These are phyloP conservation scores for Lasioglossum marginatum DNA, from an alignment of 2,888 invertebrate species.

Conservation along the genomic window DNA sequence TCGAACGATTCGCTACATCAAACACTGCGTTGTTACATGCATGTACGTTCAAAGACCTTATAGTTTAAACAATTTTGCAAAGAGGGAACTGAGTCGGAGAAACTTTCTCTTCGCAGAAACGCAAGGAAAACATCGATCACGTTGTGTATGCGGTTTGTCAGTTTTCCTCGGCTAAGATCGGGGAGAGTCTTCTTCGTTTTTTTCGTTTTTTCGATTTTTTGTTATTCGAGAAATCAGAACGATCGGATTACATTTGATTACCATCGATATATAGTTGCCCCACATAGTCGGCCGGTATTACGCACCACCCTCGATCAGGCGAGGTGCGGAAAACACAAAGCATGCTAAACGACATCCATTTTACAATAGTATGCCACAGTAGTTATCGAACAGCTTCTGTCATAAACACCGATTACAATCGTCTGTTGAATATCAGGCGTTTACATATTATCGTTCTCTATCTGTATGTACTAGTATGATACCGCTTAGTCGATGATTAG, in stretches of 20 bases:
- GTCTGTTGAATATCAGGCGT: slow-evolving; percentile 46
- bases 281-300: slow-evolving; percentile 45
- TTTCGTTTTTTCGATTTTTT: slow-evolving; percentile 10
- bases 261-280: slow-evolving; percentile 52
- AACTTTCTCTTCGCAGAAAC: background rate
- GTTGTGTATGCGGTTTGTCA: background rate
- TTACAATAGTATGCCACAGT: slow-evolving; percentile 60
- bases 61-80: background rate
- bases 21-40: slow-evolving; percentile 34
- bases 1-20: slow-evolving; percentile 33
- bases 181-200: background rate
- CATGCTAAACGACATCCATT: slow-evolving; percentile 63
- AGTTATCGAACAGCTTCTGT: slow-evolving; percentile 59
- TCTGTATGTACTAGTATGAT: slow-evolving; percentile 57
- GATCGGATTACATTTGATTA: slow-evolving; percentile 44
- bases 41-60: slow-evolving; percentile 32
- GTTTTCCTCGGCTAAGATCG: background rate
- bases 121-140: background rate
- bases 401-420: slow-evolving; percentile 62
- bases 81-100: background rate
- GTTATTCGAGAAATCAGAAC: slow-evolving; percentile 48
- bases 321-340: slow-evolving; percentile 62
- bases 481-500: slow-evolving; percentile 55
- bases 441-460: slow-evolving; percentile 51
- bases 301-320: slow-evolving; percentile 49